Percentiles rank a stretch among this genome's conserved stretches.
Evolutionary conservation across 2,113 vertebrate genomes (phyloP).

Genomic region (Protobothrops mucrosquamatus): DNA sequence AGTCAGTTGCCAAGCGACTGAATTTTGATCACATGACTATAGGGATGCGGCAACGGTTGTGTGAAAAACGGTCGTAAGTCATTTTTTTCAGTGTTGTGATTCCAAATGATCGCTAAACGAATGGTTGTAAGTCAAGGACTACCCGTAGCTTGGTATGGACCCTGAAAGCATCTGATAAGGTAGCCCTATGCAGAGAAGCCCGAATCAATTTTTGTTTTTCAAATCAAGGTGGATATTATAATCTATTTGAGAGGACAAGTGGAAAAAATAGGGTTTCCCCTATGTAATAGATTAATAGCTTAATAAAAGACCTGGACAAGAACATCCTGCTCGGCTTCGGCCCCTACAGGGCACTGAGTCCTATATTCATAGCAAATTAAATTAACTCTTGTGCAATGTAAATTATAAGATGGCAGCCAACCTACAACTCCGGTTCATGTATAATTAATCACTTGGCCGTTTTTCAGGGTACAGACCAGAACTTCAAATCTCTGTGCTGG

Average conservation of each 20-base stretch:
- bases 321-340: neutral
- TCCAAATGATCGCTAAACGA: neutral
- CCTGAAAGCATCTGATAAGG: neutral
- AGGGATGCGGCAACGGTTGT: neutral
- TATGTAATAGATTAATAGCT: neutral
- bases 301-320: neutral
- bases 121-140: neutral
- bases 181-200: neutral
- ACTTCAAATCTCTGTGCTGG: neutral
- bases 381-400: neutral
- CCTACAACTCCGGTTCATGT: neutral
- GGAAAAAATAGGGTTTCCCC: neutral
- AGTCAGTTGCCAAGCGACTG: neutral
- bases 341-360: neutral
- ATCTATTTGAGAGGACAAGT: neutral
- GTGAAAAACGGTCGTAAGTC: neutral
- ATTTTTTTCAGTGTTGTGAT: neutral
- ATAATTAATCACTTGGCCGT: neutral
- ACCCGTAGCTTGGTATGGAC: neutral
- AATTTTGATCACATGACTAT: neutral
- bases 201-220: neutral
- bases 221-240: neutral
- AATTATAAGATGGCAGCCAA: neutral
- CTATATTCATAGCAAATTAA: neutral
- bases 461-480: neutral